Conservation (phyloP, 2,797 vertebrate genomes). For the Lepus oiostolus region DNA sequence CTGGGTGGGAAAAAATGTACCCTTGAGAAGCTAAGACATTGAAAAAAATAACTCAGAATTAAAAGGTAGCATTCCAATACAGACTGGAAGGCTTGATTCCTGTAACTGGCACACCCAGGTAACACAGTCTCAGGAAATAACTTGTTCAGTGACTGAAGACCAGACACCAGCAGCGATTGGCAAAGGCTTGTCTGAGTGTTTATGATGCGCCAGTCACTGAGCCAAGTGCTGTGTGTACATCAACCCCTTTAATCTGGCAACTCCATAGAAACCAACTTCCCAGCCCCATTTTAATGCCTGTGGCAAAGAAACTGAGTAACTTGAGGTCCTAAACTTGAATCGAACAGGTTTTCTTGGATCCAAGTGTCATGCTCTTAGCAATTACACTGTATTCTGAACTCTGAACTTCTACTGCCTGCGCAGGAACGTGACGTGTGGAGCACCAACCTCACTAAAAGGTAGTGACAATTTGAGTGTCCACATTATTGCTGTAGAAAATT, state of each 20-base stretch:
- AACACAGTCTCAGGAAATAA: neutral
- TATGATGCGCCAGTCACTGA: neutral
- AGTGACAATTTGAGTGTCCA: neutral
- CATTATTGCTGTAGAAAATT: slow-evolving; percentile 32
- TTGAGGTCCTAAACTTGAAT: neutral
- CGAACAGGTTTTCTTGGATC: slow-evolving; percentile 9
- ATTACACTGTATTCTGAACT: slow-evolving; percentile 6
- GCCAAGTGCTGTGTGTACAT: neutral
- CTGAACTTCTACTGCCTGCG: neutral
- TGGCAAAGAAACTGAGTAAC: neutral
- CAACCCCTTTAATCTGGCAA: slow-evolving; percentile 7
- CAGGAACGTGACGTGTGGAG: neutral
- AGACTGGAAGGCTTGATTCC: neutral
- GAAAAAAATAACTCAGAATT: neutral
- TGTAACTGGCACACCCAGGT: neutral
- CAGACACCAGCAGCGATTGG: neutral
- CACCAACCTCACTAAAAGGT: neutral
- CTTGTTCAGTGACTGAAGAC: neutral
- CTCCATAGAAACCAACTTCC: neutral
- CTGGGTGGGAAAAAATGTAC: neutral
- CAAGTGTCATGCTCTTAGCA: neutral
- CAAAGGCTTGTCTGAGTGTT: neutral
- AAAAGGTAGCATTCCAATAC: neutral
- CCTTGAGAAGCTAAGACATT: neutral
- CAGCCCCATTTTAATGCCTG: slow-evolving; percentile 26